phyloP scores from a whole-genome alignment of 2,797 vertebrate genomes.

The Poliocrania exsul region DNA sequence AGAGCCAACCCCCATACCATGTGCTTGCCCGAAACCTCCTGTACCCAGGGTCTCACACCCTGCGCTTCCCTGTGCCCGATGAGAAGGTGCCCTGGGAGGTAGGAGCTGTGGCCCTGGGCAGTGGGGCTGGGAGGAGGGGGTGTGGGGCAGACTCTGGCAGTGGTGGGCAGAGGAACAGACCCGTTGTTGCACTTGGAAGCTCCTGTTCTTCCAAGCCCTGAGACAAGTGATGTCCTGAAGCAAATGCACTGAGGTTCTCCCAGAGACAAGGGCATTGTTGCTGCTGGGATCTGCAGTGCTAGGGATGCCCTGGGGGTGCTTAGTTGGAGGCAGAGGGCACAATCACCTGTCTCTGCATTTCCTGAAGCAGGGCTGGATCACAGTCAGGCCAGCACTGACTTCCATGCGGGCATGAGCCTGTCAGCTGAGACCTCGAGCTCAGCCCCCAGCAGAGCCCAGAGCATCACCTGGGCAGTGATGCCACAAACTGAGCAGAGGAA shows the following conservation, averaged over 20 bases:
- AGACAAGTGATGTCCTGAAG: background rate
- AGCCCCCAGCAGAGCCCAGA: background rate
- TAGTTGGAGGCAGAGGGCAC: background rate
- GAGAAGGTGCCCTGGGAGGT: constrained; percentile 98
- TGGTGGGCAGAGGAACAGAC: background rate
- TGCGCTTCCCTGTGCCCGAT: constrained; percentile 91
- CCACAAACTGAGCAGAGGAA: background rate
- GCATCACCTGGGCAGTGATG: fast-evolving
- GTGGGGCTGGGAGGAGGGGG: background rate
- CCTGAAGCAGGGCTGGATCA: background rate
- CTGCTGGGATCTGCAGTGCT: background rate
- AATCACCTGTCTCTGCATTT: background rate
- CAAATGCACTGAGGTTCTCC: background rate
- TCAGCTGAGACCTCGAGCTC: fast-evolving
- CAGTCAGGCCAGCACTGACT: background rate
- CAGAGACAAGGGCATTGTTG: background rate
- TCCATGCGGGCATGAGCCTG: background rate
- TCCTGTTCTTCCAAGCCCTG: background rate
- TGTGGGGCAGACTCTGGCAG: fast-evolving
- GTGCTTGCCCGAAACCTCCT: constrained; percentile 82
- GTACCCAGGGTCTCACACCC: constrained; percentile 80
- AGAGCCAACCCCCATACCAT: constrained; percentile 60
- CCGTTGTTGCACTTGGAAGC: background rate
- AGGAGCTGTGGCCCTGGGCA: background rate
- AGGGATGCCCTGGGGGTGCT: background rate